Percentiles rank a stretch among this genome's conserved stretches.
phyloP scores from a whole-genome alignment of 2,113 vertebrate genomes.

The Tyto alba region DNA sequence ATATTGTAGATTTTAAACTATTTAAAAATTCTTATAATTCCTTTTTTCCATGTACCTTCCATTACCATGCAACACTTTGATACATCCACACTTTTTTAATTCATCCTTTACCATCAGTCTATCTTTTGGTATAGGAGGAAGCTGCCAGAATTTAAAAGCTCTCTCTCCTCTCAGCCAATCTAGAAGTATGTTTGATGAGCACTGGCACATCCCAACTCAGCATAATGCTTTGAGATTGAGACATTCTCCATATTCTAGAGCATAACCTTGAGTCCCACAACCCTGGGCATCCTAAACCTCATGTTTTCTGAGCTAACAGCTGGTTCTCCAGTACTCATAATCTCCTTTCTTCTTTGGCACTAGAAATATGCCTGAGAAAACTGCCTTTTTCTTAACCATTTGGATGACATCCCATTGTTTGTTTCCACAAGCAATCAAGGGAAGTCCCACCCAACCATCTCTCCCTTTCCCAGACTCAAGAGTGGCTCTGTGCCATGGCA shows the following conservation, averaged over 20 bases:
- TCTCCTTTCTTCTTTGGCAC: background rate
- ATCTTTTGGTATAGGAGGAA: background rate
- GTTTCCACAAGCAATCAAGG: background rate
- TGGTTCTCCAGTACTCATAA: background rate
- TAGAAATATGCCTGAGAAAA: background rate
- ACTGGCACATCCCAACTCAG: background rate
- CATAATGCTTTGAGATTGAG: background rate
- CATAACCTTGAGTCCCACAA: background rate
- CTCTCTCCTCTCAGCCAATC: background rate
- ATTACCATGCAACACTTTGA: background rate
- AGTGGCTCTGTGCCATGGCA: fast-evolving
- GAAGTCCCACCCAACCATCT: background rate
- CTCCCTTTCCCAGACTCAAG: background rate
- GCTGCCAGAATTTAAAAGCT: background rate
- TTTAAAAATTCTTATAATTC: background rate
- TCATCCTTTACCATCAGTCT: background rate
- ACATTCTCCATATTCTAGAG: background rate
- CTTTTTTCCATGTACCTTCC: background rate
- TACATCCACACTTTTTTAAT: background rate
- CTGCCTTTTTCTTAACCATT: background rate
- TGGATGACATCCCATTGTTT: background rate
- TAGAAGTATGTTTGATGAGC: background rate
- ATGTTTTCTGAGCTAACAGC: background rate
- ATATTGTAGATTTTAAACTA: background rate
- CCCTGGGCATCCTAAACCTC: background rate